These are phyloP conservation scores for Ariolimax columbianus DNA, from an alignment of 2,888 invertebrate genomes.

Conservation along the genomic window DNA sequence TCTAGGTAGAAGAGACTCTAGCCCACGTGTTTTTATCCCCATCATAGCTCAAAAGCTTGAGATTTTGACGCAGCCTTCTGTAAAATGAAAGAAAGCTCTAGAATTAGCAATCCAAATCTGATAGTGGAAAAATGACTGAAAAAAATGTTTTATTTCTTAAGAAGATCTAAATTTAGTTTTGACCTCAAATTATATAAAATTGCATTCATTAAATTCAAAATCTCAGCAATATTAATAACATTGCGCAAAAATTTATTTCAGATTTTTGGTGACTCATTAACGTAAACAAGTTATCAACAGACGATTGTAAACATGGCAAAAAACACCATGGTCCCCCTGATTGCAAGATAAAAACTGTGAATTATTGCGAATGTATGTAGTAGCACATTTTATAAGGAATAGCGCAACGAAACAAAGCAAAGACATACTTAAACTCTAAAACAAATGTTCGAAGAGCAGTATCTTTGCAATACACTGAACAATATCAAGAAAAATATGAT, in stretches of 20 bases:
- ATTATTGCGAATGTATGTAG: neutral
- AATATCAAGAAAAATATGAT: no score
- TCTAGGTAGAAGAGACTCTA: no score
- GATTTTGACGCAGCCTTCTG: no score
- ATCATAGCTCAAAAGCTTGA: no score
- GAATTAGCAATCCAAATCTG: neutral
- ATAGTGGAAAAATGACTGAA: neutral
- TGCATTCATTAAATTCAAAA: neutral
- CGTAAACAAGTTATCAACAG: neutral
- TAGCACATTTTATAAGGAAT: neutral
- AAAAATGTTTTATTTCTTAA: neutral
- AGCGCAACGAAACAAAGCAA: neutral
- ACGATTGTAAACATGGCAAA: neutral
- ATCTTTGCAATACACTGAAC: no score
- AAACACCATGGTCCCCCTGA: constrained; percentile 9
- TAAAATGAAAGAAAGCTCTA: neutral
- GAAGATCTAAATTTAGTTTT: neutral
- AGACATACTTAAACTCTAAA: neutral
- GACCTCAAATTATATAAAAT: neutral
- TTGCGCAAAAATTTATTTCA: neutral
- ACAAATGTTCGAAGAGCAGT: neutral
- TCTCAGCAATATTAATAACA: neutral
- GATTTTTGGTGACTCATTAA: neutral
- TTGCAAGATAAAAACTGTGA: neutral
- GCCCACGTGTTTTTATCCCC: no score